Conservation (phyloP, 2,113 vertebrate species). For the Hiodon tergisus region DNA sequence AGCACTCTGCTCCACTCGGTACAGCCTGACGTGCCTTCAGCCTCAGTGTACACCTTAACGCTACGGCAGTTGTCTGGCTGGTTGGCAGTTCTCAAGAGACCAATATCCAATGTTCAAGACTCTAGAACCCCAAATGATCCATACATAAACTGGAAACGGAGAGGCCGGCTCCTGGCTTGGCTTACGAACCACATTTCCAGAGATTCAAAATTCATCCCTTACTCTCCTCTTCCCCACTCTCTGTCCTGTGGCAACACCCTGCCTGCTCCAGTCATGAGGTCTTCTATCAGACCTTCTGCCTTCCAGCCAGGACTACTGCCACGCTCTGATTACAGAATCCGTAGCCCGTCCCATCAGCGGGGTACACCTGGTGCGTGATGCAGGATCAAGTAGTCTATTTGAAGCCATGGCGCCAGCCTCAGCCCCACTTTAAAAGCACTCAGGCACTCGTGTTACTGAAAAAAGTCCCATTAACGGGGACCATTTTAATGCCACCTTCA, state of each 20-base stretch:
- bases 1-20: not conserved
- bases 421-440: not conserved
- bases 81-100: no score
- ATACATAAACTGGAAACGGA: no score
- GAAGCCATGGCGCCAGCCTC: not conserved
- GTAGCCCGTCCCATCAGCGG: not conserved
- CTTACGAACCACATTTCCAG: not conserved
- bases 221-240: no score
- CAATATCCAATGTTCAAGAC: no score
- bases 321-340: not conserved
- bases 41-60: not conserved
- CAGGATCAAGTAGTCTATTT: not conserved
- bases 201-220: not conserved
- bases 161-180: not conserved
- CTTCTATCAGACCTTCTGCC: not conserved
- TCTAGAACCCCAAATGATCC: no score
- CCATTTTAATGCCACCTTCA: not conserved
- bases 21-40: not conserved
- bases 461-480: not conserved
- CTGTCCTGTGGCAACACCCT: no score
- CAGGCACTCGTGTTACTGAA: not conserved
- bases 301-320: not conserved
- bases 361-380: not conserved
- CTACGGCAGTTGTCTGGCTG: no score
- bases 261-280: no score